Evolutionary conservation across 2,113 vertebrate species (phyloP), one percentile per base, ranked within the genome.

Genomic region (Odocoileus virginianus): DNA sequence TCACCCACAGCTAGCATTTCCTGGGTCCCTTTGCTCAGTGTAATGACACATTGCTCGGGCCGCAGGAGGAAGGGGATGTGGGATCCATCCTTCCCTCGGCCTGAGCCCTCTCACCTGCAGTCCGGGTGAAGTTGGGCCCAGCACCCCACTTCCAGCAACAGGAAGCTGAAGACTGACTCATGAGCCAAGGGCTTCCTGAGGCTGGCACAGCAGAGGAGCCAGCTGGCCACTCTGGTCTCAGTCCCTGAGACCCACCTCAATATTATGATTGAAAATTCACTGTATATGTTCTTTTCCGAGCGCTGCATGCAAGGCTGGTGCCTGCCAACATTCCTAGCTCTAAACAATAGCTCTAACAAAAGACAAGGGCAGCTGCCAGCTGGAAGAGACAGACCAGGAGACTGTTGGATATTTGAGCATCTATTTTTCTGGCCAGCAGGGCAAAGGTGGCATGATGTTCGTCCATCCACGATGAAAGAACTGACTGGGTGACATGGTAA

Each of bases 31-130:
- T 4, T 57, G 71, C 54, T 43, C 36, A 25, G 30, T 19, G 58
- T 25, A 27, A 79, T 2, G 60, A 43, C 1, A 1, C 2, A 0
- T 1, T 36, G n/a, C 16, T 3, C 5, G 2, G 93, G 30, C 13
- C 84, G 7, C 5, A 27, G 78, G 47, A 8, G 43, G 64, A 43
- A 40, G 11, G 19, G 40, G 19, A 23, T 2, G 1, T 0, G 9
- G 61, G 47, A 5, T 13, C 36, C 5, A 83, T 27, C 27, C 47
- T 84, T 21, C 30, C 25, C 84, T 19, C 7, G 36, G 40, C 23
- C 45, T 6, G 0, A 54, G 40, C 36, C 30, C 81, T 94, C n/a
- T n/a, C 11, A 11, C 61, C 25, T 50, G 55, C 27, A 89, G 10
- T 23, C 40, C 27, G 8, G 61, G 55, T 17, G 28, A 54, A n/a